phyloP scores from a whole-genome alignment of 2,797 vertebrate species.

The Pseudotriccus pelzelni region DNA sequence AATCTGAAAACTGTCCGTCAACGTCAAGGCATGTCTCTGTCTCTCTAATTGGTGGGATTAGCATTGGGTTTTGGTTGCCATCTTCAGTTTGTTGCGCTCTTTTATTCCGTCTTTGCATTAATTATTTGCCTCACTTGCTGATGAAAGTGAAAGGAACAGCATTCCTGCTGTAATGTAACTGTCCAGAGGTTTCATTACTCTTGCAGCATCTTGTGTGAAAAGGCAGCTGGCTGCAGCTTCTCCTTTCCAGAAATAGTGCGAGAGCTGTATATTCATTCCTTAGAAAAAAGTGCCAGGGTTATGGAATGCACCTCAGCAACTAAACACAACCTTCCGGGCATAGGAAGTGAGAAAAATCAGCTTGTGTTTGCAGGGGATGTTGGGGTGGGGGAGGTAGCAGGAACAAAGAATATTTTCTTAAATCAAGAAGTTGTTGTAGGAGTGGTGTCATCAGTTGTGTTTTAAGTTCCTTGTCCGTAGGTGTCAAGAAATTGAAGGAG shows the following conservation, averaged over 20 bases:
- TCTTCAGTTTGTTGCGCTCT: background rate
- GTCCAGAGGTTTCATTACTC: background rate
- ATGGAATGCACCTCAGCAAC: background rate
- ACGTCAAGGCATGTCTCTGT: background rate
- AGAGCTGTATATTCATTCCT: background rate
- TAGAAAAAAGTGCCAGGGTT: background rate
- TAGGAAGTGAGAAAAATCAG: background rate
- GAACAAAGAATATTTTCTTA: background rate
- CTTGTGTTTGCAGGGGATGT: background rate
- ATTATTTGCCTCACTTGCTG: background rate
- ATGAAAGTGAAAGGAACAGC: background rate
- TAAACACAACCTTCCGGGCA: background rate
- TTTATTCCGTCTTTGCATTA: background rate
- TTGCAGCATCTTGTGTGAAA: background rate
- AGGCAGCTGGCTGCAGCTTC: background rate
- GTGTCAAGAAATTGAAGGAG: background rate
- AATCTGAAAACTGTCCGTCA: constrained; percentile 11
- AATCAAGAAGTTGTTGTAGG: background rate
- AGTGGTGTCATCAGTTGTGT: background rate
- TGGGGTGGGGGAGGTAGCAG: background rate
- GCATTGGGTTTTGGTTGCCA: background rate
- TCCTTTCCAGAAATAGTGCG: background rate
- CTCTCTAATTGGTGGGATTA: background rate
- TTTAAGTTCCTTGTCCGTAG: background rate
- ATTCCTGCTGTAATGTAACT: background rate